Evolutionary conservation across 2,888 invertebrate genomes (phyloP).

Genomic region (Rhodophaea formosa): DNA sequence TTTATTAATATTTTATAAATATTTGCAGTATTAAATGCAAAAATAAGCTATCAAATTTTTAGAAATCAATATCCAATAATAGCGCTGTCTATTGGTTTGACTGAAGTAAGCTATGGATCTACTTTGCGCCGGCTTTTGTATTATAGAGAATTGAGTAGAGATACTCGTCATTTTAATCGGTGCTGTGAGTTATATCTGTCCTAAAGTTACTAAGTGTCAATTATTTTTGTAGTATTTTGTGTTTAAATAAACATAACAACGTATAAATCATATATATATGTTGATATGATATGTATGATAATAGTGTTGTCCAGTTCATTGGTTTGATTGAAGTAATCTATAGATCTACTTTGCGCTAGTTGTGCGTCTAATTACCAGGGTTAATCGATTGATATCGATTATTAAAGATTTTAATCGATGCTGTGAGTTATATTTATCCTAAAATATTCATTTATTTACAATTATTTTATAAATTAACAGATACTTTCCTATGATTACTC

Average conservation of each 20-base stretch:
- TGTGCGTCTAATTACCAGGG: conserved; percentile 66
- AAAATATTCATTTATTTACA: conserved; percentile 16
- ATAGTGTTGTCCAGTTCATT: conserved; percentile 43
- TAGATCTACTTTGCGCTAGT: conserved; percentile 54
- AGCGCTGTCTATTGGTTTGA: conserved; percentile 53
- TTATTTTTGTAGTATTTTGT: too few relatives aligned
- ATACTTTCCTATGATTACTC: too few relatives aligned
- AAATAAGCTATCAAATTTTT: too few relatives aligned
- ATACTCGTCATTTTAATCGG: conserved; percentile 44
- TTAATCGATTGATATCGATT: conserved; percentile 49
- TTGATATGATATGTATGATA: conserved; percentile 34
- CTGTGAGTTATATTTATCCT: conserved; percentile 27
- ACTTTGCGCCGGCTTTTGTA: conserved; percentile 63
- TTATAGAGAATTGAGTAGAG: conserved; percentile 45
- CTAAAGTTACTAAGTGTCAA: conserved; percentile 18
- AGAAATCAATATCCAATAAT: too few relatives aligned
- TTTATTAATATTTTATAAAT: too few relatives aligned
- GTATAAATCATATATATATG: background rate
- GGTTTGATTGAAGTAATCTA: conserved; percentile 61
- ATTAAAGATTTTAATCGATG: conserved; percentile 47
- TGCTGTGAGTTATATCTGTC: conserved; percentile 30
- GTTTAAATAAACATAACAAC: too few relatives aligned
- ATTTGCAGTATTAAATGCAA: too few relatives aligned
- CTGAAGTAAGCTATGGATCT: conserved; percentile 56
- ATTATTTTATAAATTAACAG: background rate